Evolutionary conservation across 2,113 vertebrate species (phyloP), one percentile per base, ranked within the genome.

Genomic region (Myrmecobius fasciatus): DNA sequence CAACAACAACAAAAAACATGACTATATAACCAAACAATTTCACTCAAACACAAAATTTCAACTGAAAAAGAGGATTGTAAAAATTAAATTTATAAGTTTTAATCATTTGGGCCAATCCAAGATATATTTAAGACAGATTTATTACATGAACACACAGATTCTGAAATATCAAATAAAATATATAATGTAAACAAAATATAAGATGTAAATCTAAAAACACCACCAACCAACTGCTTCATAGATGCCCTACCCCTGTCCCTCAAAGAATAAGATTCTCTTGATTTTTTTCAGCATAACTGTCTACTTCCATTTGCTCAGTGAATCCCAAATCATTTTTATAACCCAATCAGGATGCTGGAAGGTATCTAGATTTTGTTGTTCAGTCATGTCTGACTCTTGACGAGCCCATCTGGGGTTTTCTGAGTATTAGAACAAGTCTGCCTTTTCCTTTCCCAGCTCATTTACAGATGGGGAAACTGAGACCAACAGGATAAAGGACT

Each of bases 101-200:
- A 43, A 83, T 7, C 67, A 8, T 92, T 95, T 53, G 91, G 92
- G 67, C 36, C 91, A 95, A 20, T 93, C 31, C 95, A 94, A 26
- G 93, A 96, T 83, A 94, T 96, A 93, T 60, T 28, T 91, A 28
- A 95, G 48, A 94, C 46, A 96, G 94, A 31, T 53, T 93, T 36
- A 91, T 95, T 60, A 47, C n/a, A 25, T 51, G 24, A 90, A 67
- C 53, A n/a, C n/a, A n/a, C n/a, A n/a, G n/a, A n/a, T n/a, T n/a
- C n/a, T n/a, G n/a, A n/a, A n/a, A n/a, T n/a, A n/a, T n/a, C n/a
- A n/a, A n/a, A n/a, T n/a, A n/a, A n/a, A n/a, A n/a, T n/a, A n/a
- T n/a, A n/a, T n/a, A n/a, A n/a, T 51, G 10, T 60, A 31, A 31
- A 11, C 25, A 31, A 60, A 60, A 60, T 60, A 31, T 31, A 26